These are phyloP conservation scores for Penaeus indicus DNA, from an alignment of 1,140 invertebrate genomes.

Conservation along the genomic window DNA sequence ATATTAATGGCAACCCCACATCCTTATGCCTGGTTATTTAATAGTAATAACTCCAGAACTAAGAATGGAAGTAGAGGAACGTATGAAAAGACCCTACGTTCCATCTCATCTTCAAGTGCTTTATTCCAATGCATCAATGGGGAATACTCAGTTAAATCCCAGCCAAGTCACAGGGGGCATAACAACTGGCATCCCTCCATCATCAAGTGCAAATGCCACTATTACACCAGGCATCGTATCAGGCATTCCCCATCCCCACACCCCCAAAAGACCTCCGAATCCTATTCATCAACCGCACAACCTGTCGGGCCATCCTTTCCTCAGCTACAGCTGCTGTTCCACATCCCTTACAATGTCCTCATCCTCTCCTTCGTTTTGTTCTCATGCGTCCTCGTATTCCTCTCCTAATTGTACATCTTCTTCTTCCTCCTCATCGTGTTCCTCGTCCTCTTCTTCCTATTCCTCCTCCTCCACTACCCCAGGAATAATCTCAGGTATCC, in stretches of 20 bases:
- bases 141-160: conserved; percentile 21
- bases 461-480: conserved; percentile 61
- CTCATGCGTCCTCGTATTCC: not conserved
- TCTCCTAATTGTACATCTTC: conserved; percentile 16
- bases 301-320: conserved; percentile 26
- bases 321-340: conserved; percentile 38
- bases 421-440: conserved; percentile 6
- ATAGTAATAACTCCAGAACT: conserved; percentile 88
- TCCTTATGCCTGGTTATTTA: conserved; percentile 21
- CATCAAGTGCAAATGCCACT: conserved; percentile 36
- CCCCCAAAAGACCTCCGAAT: conserved; percentile 28
- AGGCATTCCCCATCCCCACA: conserved; percentile 56
- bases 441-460: conserved; percentile 20
- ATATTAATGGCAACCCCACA: not conserved
- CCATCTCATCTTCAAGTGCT: conserved; percentile 75
- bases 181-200: conserved; percentile 59
- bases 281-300: conserved; percentile 51
- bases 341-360: conserved; percentile 54
- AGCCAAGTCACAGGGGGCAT: conserved; percentile 46
- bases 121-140: conserved; percentile 41
- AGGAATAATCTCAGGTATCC: conserved; percentile 66
- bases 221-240: conserved; percentile 59
- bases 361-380: conserved; percentile 67
- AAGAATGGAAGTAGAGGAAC: conserved; percentile 87
- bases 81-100: conserved; percentile 86